Base-by-base conservation (phyloP, 1,140 invertebrate genomes). In the Drosophila watanabei region DNA sequence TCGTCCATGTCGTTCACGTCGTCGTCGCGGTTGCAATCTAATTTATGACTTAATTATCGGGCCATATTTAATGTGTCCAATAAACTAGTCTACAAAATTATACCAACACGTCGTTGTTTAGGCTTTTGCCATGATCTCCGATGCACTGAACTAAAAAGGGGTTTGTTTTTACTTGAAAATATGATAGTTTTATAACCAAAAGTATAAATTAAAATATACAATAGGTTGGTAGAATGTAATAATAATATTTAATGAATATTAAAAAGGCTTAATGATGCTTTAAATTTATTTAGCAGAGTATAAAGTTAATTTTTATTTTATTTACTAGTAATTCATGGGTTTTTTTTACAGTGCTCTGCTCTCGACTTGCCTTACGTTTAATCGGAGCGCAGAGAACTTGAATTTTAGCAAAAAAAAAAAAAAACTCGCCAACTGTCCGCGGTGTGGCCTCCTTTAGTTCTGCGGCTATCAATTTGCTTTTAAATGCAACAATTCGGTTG, bases 31-130 rank as follows among this genome's bases (percentile, higher is more conserved):
- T 80, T 83, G 79, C 88, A 92, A 93, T 92, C 92, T 93, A 93
- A 93, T 93, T 93, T 93, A 93, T 93, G 92, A 93, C 92, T 93
- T 93, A 93, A 93, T 93, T 93, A 93, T 92, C 92, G 83, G 89
- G 92, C 92, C 91, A 93, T 93, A 93, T 92, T 92, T 93, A 93
- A 93, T 93, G 92, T 92, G 92, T 92, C 89, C 92, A 93, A 93
- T 93, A 93, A 93, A 93, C 86, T 92, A 91, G 80, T 91, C 81
- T 91, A 93, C 86, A 92, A 93, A 93, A 92, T 92, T 92, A 90
- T 91, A 91, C 84, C 84, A 92, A 90, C 86, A 90, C 87, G 89
- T 90, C 86, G 86, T 90, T 91, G 86, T 75, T 90, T 91, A 86
- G 82, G 65, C 84, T 61, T 61, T 57, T 58, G 61, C 79, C 61